Evolutionary conservation across 2,888 invertebrate species (phyloP).

Genomic region (Drosophila algonquin): DNA sequence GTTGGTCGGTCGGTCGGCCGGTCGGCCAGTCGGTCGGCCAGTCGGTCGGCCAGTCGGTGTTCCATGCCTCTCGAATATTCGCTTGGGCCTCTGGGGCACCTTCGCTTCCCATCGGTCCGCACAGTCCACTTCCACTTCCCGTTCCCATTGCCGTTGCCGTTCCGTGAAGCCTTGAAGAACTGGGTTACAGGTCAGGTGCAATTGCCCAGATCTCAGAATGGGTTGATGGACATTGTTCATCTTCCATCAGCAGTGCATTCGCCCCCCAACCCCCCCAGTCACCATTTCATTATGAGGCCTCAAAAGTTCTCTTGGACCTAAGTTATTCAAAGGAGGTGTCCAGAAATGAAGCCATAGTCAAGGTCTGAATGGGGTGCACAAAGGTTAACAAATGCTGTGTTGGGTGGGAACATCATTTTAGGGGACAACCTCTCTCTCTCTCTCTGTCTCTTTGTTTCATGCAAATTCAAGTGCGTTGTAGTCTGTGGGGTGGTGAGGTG

Average conservation of each 20-base stretch:
- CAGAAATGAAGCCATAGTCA: slow-evolving; percentile 69
- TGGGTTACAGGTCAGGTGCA: slow-evolving; percentile 36
- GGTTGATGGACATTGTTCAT: slow-evolving; percentile 67
- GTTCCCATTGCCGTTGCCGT: no score
- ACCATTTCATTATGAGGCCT: slow-evolving; percentile 21
- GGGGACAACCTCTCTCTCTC: slow-evolving; percentile 33
- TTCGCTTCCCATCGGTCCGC: slow-evolving; percentile 27
- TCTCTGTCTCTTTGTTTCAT: slow-evolving; percentile 55
- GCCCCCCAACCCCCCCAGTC: not conserved
- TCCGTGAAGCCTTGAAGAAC: slow-evolving; percentile 20
- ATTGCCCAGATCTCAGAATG: slow-evolving; percentile 12
- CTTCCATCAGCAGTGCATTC: slow-evolving; percentile 38
- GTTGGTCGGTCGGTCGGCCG: not conserved
- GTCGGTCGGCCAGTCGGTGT: no score
- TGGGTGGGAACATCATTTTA: slow-evolving; percentile 28
- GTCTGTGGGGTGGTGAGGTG: no score
- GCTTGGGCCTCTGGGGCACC: slow-evolving; percentile 19
- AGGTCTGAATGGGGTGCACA: slow-evolving; percentile 15
- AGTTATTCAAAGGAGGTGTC: slow-evolving; percentile 56
- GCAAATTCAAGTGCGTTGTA: slow-evolving; percentile 75
- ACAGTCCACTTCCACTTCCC: slow-evolving; percentile 4
- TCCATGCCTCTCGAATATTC: slow-evolving; percentile 7
- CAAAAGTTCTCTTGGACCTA: slow-evolving; percentile 39
- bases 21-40: not conserved
- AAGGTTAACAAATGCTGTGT: not conserved